Conservation (phyloP, 2,797 vertebrate species). For the Distichodus sexfasciatus region DNA sequence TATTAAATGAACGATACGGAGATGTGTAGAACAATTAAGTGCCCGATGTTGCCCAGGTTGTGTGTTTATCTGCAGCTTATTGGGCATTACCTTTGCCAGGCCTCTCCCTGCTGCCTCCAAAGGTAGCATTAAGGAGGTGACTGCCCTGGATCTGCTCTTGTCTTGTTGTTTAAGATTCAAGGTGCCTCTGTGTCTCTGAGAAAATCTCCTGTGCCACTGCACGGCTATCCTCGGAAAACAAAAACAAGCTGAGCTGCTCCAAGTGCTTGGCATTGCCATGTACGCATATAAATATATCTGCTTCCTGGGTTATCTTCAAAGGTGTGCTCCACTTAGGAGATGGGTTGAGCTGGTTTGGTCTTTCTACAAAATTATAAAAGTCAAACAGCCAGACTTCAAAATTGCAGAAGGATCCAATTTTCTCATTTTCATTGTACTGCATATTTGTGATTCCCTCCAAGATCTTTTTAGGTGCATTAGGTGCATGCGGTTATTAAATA, state of each 20-base stretch:
- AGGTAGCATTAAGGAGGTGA: slow-evolving; percentile 14
- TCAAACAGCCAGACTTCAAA: neutral
- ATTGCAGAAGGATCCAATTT: no score
- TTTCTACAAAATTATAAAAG: neutral
- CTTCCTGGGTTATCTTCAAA: slow-evolving; percentile 54
- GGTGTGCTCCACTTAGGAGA: slow-evolving; percentile 30
- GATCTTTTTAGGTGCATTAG: no score
- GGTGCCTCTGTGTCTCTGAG: slow-evolving; percentile 47
- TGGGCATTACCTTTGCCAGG: neutral
- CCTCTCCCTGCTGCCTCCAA: neutral
- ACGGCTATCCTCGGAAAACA: slow-evolving; percentile 38
- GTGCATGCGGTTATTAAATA: no score
- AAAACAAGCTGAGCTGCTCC: slow-evolving; percentile 41
- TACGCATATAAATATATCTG: slow-evolving; percentile 42
- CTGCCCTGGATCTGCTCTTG: slow-evolving; percentile 38
- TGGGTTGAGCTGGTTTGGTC: slow-evolving; percentile 9
- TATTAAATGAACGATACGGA: no score
- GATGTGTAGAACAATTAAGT: neutral
- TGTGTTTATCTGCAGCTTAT: neutral
- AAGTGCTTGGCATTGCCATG: slow-evolving; percentile 29
- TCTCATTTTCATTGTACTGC: no score
- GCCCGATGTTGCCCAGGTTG: neutral
- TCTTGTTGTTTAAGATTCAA: slow-evolving; percentile 36
- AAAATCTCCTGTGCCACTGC: slow-evolving; percentile 37
- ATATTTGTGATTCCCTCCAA: no score